phyloP scores from a whole-genome alignment of 64 coral and sea anemone genomes.

The Porites australiensis region DNA sequence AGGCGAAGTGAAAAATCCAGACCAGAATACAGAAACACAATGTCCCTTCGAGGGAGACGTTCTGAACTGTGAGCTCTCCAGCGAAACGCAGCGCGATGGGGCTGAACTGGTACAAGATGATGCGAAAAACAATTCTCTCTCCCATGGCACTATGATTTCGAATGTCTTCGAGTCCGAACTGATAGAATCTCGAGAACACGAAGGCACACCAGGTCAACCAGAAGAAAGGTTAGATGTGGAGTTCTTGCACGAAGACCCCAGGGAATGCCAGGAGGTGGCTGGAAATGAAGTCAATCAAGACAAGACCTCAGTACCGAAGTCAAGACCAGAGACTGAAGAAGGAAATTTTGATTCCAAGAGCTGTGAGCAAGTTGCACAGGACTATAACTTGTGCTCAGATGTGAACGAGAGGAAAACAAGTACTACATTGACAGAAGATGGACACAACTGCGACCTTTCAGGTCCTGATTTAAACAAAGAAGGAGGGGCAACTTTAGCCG shows the following conservation, averaged over 20 bases:
- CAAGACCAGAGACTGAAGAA: background rate
- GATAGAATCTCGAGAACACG: too few relatives aligned
- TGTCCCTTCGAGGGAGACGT: background rate
- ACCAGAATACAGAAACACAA: background rate
- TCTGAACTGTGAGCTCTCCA: too few relatives aligned
- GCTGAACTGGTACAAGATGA: too few relatives aligned
- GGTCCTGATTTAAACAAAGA: too few relatives aligned
- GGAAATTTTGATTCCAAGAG: background rate
- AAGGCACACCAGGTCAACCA: too few relatives aligned
- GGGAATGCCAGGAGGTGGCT: background rate
- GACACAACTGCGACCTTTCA: background rate
- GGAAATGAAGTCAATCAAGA: background rate
- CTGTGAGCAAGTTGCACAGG: background rate
- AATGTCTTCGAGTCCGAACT: too few relatives aligned
- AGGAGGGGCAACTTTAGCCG: too few relatives aligned
- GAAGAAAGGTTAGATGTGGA: background rate
- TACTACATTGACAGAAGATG: background rate
- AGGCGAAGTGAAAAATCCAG: background rate
- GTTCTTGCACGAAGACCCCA: background rate
- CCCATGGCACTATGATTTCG: too few relatives aligned
- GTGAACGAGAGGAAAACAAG: background rate
- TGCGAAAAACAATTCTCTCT: too few relatives aligned
- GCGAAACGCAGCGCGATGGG: too few relatives aligned
- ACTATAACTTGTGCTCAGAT: background rate
- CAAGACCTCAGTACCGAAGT: too few relatives aligned